Conservation (phyloP, 2,888 invertebrate genomes). For the Ypsolopha sequella region DNA sequence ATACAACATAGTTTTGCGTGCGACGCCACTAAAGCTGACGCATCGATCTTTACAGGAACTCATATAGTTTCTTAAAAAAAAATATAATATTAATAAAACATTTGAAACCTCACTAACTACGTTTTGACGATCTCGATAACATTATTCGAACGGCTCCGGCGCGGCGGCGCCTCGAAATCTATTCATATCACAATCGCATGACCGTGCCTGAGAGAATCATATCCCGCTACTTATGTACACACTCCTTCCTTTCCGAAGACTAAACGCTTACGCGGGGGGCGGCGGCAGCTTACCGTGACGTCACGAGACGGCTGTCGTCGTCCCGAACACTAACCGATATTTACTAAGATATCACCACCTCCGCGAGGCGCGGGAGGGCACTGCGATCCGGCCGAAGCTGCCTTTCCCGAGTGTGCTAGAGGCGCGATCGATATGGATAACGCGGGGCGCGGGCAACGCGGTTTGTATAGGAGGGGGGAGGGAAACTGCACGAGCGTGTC, state of each 20-base stretch:
- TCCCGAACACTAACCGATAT: conserved; percentile 40
- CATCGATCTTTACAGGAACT: conserved; percentile 67
- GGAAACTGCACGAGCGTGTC: conserved; percentile 12
- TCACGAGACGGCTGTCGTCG: conserved; percentile 23
- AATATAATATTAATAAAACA: conserved; percentile 68
- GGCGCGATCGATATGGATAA: conserved; percentile 52
- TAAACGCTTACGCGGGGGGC: conserved; percentile 18
- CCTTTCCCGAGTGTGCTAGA: conserved; percentile 49
- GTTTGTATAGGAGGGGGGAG: conserved; percentile 16
- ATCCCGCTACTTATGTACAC: conserved; percentile 69
- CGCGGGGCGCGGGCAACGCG: conserved; percentile 38
- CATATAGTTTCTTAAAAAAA: conserved; percentile 68
- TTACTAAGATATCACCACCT: conserved; percentile 46
- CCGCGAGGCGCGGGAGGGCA: conserved; percentile 29
- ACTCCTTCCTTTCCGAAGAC: conserved; percentile 56
- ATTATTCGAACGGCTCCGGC: conserved; percentile 50
- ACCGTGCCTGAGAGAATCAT: conserved; percentile 67
- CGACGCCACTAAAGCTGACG: conserved; percentile 38
- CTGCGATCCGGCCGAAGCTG: conserved; percentile 37
- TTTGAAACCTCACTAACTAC: conserved; percentile 70
- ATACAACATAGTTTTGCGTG: conserved; percentile 55
- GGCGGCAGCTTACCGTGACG: conserved; percentile 14
- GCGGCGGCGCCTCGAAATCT: conserved; percentile 59
- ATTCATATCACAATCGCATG: conserved; percentile 70
- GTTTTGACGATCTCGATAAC: conserved; percentile 65